Conservation (phyloP, 2,797 vertebrate genomes). For the Natrix natrix region DNA sequence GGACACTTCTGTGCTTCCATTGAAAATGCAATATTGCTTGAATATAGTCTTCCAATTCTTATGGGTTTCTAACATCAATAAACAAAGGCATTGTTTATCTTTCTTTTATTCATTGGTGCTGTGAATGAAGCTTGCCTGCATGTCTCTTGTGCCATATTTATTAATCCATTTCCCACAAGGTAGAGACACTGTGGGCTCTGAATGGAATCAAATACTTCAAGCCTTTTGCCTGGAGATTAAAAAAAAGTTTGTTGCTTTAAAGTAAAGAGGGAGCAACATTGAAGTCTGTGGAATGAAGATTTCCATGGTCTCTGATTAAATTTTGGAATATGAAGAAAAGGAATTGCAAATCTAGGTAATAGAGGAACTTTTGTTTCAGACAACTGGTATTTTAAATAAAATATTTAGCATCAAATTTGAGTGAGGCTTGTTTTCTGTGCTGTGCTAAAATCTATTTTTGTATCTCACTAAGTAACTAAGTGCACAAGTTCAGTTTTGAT, state of each 20-base stretch:
- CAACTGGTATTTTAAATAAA: neutral
- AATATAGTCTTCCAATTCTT: neutral
- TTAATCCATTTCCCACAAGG: neutral
- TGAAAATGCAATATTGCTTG: neutral
- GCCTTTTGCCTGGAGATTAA: neutral
- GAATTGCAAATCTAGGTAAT: neutral
- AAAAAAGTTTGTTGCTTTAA: neutral
- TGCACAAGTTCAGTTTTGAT: neutral
- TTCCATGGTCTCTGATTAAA: neutral
- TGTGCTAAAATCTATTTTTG: neutral
- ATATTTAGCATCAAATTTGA: neutral
- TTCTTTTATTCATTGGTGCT: neutral
- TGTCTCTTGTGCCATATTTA: neutral
- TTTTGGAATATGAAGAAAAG: neutral
- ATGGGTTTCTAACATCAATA: neutral
- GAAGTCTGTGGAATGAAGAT: neutral
- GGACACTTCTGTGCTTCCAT: neutral
- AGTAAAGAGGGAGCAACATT: neutral
- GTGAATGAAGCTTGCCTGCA: neutral
- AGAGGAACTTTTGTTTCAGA: neutral
- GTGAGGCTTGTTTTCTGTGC: neutral
- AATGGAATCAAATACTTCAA: neutral
- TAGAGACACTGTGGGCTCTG: neutral
- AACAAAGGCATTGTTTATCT: neutral
- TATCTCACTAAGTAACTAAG: neutral